These are phyloP conservation scores for Hypotaenidia philippensis DNA, from an alignment of 2,797 vertebrate species.

Conservation along the genomic window DNA sequence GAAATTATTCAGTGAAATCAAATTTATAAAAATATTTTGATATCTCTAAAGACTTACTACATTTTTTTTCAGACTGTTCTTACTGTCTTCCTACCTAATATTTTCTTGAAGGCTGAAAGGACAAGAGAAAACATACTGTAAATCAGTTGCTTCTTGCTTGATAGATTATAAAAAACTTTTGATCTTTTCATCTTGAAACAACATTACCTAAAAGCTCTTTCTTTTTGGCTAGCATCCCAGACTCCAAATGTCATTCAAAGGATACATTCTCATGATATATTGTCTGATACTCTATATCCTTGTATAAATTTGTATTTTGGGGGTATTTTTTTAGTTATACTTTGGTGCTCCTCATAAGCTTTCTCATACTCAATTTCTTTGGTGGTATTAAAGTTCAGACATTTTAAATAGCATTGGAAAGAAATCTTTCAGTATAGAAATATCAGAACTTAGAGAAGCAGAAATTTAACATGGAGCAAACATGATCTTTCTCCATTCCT, in stretches of 20 bases:
- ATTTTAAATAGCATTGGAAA: constrained; percentile 33
- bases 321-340: not conserved
- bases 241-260: constrained; percentile 70
- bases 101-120: constrained; percentile 19
- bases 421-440: not conserved
- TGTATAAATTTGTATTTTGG: constrained; percentile 23
- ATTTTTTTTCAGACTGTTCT: not conserved
- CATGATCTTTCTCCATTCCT: not conserved
- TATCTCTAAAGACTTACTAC: not conserved
- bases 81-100: not conserved
- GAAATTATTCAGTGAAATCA: not conserved
- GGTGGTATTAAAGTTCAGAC: not conserved
- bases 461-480: constrained; percentile 17
- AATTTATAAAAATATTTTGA: not conserved
- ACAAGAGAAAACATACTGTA: constrained; percentile 50
- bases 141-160: constrained; percentile 68
- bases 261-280: constrained; percentile 57
- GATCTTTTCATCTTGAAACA: constrained; percentile 75
- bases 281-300: constrained; percentile 52
- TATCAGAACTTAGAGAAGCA: not conserved
- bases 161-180: constrained; percentile 64
- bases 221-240: constrained; percentile 75
- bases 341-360: not conserved
- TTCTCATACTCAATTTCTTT: constrained; percentile 3
- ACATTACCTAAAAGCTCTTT: constrained; percentile 73